phyloP scores from a whole-genome alignment of 2,797 vertebrate species.

The Poecilia picta region DNA sequence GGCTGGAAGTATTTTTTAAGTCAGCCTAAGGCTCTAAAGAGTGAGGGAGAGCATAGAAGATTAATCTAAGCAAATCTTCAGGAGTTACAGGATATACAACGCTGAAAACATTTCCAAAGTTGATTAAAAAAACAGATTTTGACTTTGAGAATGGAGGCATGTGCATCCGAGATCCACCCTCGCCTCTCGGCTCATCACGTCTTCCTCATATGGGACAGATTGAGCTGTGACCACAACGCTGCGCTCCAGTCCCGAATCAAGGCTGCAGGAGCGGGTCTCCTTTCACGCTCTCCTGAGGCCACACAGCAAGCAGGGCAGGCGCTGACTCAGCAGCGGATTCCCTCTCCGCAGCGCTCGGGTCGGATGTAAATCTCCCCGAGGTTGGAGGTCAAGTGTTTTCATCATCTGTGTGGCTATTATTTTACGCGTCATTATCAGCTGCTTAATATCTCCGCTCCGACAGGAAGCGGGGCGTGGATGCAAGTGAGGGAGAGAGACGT shows the following conservation, averaged over 20 bases:
- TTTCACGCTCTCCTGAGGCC: slow-evolving; percentile 68
- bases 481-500: slow-evolving; percentile 45
- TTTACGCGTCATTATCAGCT: slow-evolving; percentile 66
- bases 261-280: slow-evolving; percentile 71
- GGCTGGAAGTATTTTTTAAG: background rate
- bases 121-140: background rate
- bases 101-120: background rate
- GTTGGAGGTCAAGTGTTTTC: slow-evolving; percentile 68
- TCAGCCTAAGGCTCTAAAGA: background rate
- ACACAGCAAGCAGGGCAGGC: slow-evolving; percentile 70
- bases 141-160: background rate
- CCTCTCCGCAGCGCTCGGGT: slow-evolving; percentile 47
- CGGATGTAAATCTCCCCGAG: slow-evolving; percentile 55
- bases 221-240: slow-evolving; percentile 71
- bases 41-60: background rate
- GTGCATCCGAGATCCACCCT: slow-evolving; percentile 5
- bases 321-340: slow-evolving; percentile 56
- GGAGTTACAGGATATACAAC: background rate
- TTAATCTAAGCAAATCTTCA: background rate
- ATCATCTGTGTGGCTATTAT: slow-evolving; percentile 60
- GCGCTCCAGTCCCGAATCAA: slow-evolving; percentile 73
- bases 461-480: slow-evolving; percentile 59
- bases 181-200: slow-evolving; percentile 51
- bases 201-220: slow-evolving; percentile 79
- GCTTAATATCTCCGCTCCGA: slow-evolving; percentile 41